These are phyloP conservation scores for Plebejus melissa DNA, from an alignment of 2,888 invertebrate genomes.

Conservation along the genomic window DNA sequence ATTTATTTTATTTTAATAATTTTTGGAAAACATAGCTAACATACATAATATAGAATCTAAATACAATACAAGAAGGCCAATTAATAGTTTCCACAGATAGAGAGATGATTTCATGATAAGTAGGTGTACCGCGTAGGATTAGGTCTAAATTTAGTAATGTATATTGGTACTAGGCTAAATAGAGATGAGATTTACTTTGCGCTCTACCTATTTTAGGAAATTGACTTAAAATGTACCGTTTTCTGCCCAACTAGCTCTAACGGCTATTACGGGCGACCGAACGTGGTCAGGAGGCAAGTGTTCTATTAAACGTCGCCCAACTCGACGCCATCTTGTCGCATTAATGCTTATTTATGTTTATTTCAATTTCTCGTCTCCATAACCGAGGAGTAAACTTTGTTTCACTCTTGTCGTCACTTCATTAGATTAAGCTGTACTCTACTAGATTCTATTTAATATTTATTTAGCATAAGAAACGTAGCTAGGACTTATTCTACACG, in stretches of 20 bases:
- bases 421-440: conserved; percentile 24
- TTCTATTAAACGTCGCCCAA: conserved; percentile 74
- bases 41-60: no score
- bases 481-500: conserved; percentile 64
- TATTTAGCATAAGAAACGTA: conserved; percentile 35
- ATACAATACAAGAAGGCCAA: no score
- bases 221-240: conserved; percentile 44
- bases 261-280: conserved; percentile 77
- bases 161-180: background rate
- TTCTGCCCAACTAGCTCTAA: conserved; percentile 74
- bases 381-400: conserved; percentile 41
- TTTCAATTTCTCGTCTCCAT: conserved; percentile 61
- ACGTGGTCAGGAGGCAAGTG: conserved; percentile 80
- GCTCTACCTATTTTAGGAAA: background rate
- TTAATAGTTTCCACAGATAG: no score
- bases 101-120: no score
- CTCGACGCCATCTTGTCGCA: conserved; percentile 75
- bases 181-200: background rate
- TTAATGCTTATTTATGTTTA: conserved; percentile 77
- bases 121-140: background rate
- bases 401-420: conserved; percentile 45
- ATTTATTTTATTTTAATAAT: no score
- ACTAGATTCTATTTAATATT: conserved; percentile 31
- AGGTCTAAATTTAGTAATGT: background rate
- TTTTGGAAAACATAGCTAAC: no score